These are phyloP conservation scores for Notamacropus eugenii DNA, from an alignment of 2,797 vertebrate genomes.

Conservation along the genomic window DNA sequence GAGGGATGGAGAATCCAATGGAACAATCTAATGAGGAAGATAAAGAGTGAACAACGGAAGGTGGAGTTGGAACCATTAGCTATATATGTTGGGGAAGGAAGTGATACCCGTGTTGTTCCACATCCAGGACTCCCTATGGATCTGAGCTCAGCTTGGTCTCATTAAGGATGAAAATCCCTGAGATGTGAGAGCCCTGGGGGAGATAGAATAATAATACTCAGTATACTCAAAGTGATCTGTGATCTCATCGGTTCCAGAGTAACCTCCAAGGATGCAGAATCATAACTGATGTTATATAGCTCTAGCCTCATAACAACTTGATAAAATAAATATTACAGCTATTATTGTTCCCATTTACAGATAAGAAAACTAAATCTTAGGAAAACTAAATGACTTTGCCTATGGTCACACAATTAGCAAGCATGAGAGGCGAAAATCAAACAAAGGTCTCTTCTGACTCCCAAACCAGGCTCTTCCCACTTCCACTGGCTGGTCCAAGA, in stretches of 20 bases:
- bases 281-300: background rate
- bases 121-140: background rate
- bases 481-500: background rate
- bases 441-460: background rate
- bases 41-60: too few relatives aligned
- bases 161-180: background rate
- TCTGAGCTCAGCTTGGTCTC: background rate
- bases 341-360: background rate
- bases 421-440: background rate
- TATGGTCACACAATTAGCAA: background rate
- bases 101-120: background rate
- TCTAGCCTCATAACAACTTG: background rate
- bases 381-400: background rate
- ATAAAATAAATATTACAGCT: background rate
- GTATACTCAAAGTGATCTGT: background rate
- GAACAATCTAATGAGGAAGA: background rate
- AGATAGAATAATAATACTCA: background rate
- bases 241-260: background rate
- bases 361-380: background rate
- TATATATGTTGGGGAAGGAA: background rate
- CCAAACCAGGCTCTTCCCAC: background rate
- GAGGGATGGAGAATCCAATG: background rate
- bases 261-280: background rate
- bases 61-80: too few relatives aligned
- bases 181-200: background rate